Percentiles rank a stretch among this genome's conserved stretches.
These are phyloP conservation scores for Eulemur macaco DNA, from an alignment of 2,113 vertebrate species.

Conservation along the genomic window DNA sequence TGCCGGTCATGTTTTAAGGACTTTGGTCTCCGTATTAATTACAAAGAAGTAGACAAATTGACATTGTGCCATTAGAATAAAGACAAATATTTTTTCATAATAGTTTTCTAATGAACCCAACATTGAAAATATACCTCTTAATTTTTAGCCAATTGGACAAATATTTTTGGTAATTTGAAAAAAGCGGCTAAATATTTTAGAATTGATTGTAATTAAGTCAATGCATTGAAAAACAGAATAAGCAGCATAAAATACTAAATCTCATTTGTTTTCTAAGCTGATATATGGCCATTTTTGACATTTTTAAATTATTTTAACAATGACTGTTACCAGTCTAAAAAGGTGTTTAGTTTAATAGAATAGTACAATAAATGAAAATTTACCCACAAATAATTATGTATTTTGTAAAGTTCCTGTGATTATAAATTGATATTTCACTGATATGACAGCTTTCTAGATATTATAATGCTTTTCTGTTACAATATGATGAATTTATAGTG, in stretches of 20 bases:
- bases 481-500: not conserved
- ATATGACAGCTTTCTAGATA: conserved; percentile 14
- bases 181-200: conserved; percentile 35
- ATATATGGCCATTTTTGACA: not conserved
- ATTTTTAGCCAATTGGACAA: conserved; percentile 44
- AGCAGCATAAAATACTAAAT: conserved; percentile 31
- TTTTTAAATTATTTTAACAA: conserved; percentile 20
- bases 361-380: not conserved
- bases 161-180: conserved; percentile 39
- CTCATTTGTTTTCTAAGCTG: conserved; percentile 35
- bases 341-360: conserved; percentile 20
- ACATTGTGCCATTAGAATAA: conserved; percentile 9
- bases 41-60: conserved; percentile 22
- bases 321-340: not conserved
- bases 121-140: conserved; percentile 25
- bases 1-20: conserved; percentile 32
- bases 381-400: not conserved
- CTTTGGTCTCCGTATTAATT: not conserved
- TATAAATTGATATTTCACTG: not conserved
- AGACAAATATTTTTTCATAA: conserved; percentile 19
- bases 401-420: conserved; percentile 6
- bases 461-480: conserved; percentile 28
- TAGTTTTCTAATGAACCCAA: conserved; percentile 35
- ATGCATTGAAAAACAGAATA: conserved; percentile 24
- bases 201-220: conserved; percentile 35